These are phyloP conservation scores for Maccullochella peelii DNA, from an alignment of 2,113 vertebrate genomes.

Conservation along the genomic window DNA sequence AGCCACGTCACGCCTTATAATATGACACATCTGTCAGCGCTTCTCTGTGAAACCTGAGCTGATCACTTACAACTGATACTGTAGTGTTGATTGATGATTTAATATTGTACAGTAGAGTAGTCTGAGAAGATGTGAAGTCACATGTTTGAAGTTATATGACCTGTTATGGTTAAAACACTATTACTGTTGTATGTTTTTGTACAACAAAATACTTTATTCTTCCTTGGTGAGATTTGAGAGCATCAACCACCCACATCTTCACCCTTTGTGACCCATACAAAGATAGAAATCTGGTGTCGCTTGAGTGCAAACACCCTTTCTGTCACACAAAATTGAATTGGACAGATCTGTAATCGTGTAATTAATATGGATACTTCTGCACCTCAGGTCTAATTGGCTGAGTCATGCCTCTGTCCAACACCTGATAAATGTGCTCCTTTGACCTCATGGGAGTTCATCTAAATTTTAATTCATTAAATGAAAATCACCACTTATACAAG, in stretches of 20 bases:
- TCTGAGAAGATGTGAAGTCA: conserved; percentile 2
- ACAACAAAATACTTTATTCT: not conserved
- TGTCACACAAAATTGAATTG: conserved; percentile 34
- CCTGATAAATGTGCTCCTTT: conserved; percentile 39
- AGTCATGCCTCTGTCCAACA: conserved; percentile 40
- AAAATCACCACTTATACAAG: conserved; percentile 20
- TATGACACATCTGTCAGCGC: conserved; percentile 75
- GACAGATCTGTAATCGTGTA: conserved; percentile 43
- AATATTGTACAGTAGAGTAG: conserved; percentile 24
- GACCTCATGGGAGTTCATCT: conserved; percentile 24
- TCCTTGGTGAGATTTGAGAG: not conserved
- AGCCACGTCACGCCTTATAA: conserved; percentile 69
- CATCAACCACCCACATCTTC: not conserved
- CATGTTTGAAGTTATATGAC: not conserved
- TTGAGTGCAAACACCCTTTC: not conserved
- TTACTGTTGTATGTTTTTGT: not conserved
- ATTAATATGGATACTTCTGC: conserved; percentile 34
- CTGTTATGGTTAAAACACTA: not conserved
- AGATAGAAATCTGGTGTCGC: conserved; percentile 20
- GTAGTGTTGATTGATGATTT: conserved; percentile 29
- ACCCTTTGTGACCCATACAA: not conserved
- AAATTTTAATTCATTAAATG: conserved; percentile 25
- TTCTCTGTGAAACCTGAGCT: conserved; percentile 63
- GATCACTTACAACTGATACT: conserved; percentile 54
- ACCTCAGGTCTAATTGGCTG: conserved; percentile 43